Base-by-base conservation (phyloP, 2,888 invertebrate species). In the Caenorhabditis zanzibari region DNA sequence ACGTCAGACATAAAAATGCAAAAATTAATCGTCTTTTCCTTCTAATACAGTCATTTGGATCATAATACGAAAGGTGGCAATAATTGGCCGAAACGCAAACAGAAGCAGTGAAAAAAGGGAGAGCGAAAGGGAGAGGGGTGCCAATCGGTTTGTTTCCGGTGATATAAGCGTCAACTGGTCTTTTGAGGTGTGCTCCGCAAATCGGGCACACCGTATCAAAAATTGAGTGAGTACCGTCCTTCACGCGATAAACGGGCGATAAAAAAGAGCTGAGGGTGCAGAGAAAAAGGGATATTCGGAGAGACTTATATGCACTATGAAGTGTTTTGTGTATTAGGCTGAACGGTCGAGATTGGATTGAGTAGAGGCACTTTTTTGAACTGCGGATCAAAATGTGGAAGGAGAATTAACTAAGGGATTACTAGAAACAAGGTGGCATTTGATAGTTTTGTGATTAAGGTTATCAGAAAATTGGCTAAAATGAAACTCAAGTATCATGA, bases 81-180 rank as follows among this genome's bases (percentile, higher is more conserved):
- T 77, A 77, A 71, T 71, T 77, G 77, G 77, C 77, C 77, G 71
- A 77, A 77, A 77, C 77, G 77, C 77, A 77, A 77, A 77, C 77
- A 71, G 28, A 54, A 12, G 54, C 49, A 10, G 28, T 1, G 64
- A 26, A 19, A 52, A 28, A 9, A 24, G 38, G 22, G 66, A n/a
- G 28, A 22, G 35, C 10, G 26, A 54, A 14, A 54, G 54, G 7
- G 54, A 26, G 19, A 44, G 22, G 59, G 49, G 71, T 77, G 77
- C 69, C 77, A 77, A 71, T 69, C 77, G 77, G 71, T 77, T 71
- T 69, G 77, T 77, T 77, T 77, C 77, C 77, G 77, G 77, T 77
- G 77, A 77, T 77, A 77, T 77, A 76, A 28, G 76, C 77, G 77
- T 77, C 77, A 77, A 77, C 77, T 77, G 63, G 77, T 77, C 77